Conservation (phyloP, 2,888 invertebrate species). For the Bellardia pandia region DNA sequence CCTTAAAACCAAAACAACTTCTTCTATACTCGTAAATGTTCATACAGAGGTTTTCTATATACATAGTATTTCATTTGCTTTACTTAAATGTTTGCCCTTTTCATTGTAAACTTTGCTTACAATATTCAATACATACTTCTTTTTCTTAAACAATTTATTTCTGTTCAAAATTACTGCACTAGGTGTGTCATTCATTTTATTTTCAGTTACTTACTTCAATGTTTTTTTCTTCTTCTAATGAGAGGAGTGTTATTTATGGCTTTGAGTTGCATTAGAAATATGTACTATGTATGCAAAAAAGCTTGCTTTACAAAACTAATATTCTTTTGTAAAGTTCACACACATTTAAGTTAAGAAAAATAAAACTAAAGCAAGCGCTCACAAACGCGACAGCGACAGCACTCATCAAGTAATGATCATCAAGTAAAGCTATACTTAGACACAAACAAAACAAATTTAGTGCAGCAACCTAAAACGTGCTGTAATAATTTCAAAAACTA, state of each 20-base stretch:
- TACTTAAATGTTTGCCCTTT: constrained; percentile 56
- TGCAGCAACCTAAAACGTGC: no score
- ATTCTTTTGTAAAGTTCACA: constrained; percentile 67
- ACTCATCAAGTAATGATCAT: constrained; percentile 39
- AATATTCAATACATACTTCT: neutral
- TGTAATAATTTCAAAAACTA: no score
- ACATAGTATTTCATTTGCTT: neutral
- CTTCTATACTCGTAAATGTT: neutral
- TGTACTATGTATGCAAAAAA: constrained; percentile 42
- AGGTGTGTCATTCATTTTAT: constrained; percentile 66
- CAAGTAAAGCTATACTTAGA: neutral
- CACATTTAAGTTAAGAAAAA: constrained; percentile 6
- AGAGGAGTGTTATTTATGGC: constrained; percentile 66
- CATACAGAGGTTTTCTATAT: neutral
- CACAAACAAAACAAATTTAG: no score
- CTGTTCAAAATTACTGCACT: constrained; percentile 60
- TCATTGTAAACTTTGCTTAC: constrained; percentile 43
- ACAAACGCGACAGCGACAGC: neutral
- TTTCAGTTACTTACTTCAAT: constrained; percentile 3
- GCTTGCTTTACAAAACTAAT: constrained; percentile 37
- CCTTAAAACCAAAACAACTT: neutral
- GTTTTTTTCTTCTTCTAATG: constrained; percentile 42
- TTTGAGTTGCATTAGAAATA: constrained; percentile 50
- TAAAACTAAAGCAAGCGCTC: constrained; percentile 9
- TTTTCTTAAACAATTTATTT: constrained; percentile 34